Base-by-base conservation (phyloP, 2,113 vertebrate species). In the Entomyzon cyanotis region DNA sequence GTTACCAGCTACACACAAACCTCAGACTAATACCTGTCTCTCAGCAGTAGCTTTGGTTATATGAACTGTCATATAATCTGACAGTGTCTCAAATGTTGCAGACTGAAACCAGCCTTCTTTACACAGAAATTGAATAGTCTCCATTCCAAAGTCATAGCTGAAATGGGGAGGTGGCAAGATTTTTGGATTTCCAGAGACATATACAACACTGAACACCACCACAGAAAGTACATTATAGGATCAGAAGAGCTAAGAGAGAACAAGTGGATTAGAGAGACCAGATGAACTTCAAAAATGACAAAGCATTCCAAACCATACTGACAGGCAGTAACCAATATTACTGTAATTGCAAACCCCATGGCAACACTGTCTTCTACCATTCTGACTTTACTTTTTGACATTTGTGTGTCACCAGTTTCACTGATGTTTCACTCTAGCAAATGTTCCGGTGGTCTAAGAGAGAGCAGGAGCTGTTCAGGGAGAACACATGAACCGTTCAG, bases 1-100 rank as follows among this genome's bases (percentile, higher is more conserved):
- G 88, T 88, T 96, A 90, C 76, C 47, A 63, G 77, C 71, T 71
- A 90, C 73, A 96, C n/a, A 94, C 87, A 90, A 91, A 94, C 84
- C 84, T 67, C 76, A 37, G 89, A 81, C 75, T 90, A 93, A 81
- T 64, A 76, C 67, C 65, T 77, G 73, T 39, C 62, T 75, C 88
- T 60, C 50, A 70, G 31, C 37, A 33, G 49, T 41, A 15, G 35
- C 58, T 90, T 59, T 63, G 25, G 16, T 87, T 88, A 52, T 19
- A 59, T 4, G 10, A 90, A 56, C 55, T 44, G 19, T 15, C 46
- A 39, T 4, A 41, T 30, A 84, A 86, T 28, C 41, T 21, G 39
- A 50, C 41, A 33, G 33, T 8, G 6, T 14, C n/a, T 42, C 82
- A 58, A 37, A 44, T 22, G 24, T 4, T 71, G 31, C 47, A 95